Percentiles rank a stretch among this genome's conserved stretches.
phyloP scores from a whole-genome alignment of 2,113 vertebrate species.

The Columbina picui region DNA sequence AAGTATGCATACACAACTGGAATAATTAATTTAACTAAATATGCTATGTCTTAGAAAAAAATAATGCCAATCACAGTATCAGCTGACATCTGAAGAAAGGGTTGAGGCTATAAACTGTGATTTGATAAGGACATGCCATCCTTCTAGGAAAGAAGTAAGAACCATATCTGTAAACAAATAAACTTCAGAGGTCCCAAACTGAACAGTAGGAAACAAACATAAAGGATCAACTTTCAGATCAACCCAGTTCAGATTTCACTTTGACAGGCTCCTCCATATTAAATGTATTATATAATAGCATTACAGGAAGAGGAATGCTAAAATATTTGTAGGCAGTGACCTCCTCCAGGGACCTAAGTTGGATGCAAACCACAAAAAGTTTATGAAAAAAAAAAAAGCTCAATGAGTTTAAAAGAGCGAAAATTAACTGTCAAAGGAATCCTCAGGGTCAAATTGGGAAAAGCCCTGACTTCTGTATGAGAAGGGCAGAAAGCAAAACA shows the following conservation, averaged over 20 bases:
- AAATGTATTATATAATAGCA: rapidly evolving
- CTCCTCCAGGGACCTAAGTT: background rate
- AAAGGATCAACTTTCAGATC: background rate
- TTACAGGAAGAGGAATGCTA: background rate
- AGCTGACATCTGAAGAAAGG: background rate
- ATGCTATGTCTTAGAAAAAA: background rate
- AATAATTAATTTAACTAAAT: background rate
- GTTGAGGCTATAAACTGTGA: background rate
- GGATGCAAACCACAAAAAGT: background rate
- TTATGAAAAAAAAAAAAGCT: background rate
- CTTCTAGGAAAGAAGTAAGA: background rate
- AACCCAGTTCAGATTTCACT: background rate
- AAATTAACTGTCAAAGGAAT: background rate
- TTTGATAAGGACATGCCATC: background rate
- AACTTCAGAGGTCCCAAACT: background rate
- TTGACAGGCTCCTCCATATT: background rate
- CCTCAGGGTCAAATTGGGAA: background rate
- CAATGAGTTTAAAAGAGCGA: background rate
- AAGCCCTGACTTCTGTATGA: background rate
- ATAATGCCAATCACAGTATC: background rate
- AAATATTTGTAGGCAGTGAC: background rate
- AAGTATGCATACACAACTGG: background rate
- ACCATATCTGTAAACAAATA: background rate
- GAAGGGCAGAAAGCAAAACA: background rate
- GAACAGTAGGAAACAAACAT: background rate